Evolutionary conservation across 2,888 invertebrate genomes (phyloP).

Genomic region (Xiphydria camelus): DNA sequence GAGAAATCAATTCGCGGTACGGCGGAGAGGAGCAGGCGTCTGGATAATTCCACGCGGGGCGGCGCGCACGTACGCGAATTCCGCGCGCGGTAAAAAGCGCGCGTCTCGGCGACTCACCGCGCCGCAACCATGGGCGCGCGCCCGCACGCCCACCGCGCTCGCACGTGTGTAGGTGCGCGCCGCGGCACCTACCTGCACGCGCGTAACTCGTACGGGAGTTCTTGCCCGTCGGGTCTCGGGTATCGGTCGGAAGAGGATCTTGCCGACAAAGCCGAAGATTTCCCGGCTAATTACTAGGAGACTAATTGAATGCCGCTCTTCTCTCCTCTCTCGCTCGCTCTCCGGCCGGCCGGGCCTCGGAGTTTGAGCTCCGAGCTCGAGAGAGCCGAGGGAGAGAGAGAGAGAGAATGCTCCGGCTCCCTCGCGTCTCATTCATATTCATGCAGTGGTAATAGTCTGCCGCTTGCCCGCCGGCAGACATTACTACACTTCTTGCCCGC

Average conservation of each 20-base stretch:
- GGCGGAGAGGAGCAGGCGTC: no score
- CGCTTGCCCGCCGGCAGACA: conserved; percentile 40
- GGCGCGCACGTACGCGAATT: no score
- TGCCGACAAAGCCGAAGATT: conserved; percentile 55
- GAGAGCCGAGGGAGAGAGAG: no score
- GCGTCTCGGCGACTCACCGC: no score
- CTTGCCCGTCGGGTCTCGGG: conserved; percentile 33
- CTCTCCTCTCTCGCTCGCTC: conserved; percentile 28
- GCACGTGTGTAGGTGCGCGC: no score
- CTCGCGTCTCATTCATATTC: conserved; percentile 56
- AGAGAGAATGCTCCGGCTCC: no score
- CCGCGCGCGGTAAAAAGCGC: no score
- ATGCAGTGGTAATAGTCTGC: conserved; percentile 54
- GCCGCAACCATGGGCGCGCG: no score
- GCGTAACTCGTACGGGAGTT: conserved; percentile 17
- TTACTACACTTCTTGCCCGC: conserved; percentile 48
- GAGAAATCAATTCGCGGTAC: no score
- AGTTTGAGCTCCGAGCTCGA: not conserved
- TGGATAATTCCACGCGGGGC: no score
- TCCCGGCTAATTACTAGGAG: conserved; percentile 58
- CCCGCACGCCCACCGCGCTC: no score
- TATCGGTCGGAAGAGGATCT: conserved; percentile 45
- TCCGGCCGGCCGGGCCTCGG: conserved; percentile 1
- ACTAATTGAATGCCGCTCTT: conserved; percentile 57
- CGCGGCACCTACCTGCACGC: not conserved